Base-by-base conservation (phyloP, 2,113 vertebrate species). In the Maccullochella peelii region DNA sequence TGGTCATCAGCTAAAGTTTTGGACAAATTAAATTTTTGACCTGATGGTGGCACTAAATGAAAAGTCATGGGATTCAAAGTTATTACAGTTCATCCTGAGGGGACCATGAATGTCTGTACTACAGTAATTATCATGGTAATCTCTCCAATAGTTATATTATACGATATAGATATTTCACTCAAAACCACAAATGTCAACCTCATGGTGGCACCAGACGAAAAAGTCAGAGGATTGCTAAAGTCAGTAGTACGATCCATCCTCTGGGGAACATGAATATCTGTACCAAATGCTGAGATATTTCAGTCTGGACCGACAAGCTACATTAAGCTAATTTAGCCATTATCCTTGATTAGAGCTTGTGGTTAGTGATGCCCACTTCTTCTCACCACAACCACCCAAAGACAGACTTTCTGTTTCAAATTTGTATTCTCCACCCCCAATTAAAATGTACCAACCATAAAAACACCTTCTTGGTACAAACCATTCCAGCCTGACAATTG, bases 401-500 rank as follows among this genome's bases (percentile, higher is more conserved):
- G 2, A 23, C 0, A 1, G 20, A 47, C 47, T 54, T 44, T 33
- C 1, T 25, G 2, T 55, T 71, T 55, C 2, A 50, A 52, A 21
- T 52, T 38, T 62, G 25, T 49, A 3, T 59, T 63, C 47, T 73
- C n/a, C 11, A 30, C 30, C 11, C 2, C 36, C 18, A n/a, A 30
- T 44, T 25, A 21, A 67, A 38, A 21, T 23, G 16, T 23, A 23
- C 50, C 38, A 74, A n/a, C 68, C 47, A 66, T 63, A 66, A 67
- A 73, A 82, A 75, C 42, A 49, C 8, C 20, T 44, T 62, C 23
- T 36, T 25, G 8, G n/a, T 74, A 49, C 23, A 73, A 80, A 49
- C 62, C 25, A 59, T 52, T 73, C 25, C 40, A 44, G 69, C 15
- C 57, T 66, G 70, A 79, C 73, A 61, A 44, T 66, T 68, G 54